Evolutionary conservation across 2,113 vertebrate species (phyloP).

Genomic region (Zosterops pallidus): DNA sequence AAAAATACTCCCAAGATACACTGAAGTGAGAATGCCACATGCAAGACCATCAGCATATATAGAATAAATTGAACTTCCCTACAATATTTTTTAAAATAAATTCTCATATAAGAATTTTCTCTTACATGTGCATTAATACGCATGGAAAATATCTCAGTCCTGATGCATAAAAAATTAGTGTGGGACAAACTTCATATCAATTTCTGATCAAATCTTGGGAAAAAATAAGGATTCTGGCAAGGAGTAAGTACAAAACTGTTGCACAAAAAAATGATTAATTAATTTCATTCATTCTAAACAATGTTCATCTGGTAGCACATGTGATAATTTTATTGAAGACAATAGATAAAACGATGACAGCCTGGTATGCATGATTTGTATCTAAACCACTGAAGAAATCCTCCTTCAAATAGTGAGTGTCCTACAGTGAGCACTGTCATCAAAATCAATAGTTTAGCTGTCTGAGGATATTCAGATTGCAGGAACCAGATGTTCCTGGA

Average conservation of each 20-base stretch:
- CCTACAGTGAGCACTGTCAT: background rate
- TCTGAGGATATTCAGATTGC: background rate
- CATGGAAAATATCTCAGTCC: background rate
- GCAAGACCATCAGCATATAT: background rate
- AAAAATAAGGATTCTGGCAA: background rate
- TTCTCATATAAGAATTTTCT: background rate
- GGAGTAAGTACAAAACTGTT: background rate
- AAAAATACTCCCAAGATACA: background rate
- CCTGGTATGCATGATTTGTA: background rate
- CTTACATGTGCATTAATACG: background rate
- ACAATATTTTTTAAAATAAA: background rate
- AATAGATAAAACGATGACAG: background rate
- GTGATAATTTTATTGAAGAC: background rate
- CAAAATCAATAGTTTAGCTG: background rate
- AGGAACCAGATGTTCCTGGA: background rate
- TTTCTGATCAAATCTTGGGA: background rate
- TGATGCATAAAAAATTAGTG: background rate
- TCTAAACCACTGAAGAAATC: background rate
- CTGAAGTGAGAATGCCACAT: background rate
- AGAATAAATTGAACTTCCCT: background rate
- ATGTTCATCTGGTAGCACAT: background rate
- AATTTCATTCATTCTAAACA: background rate
- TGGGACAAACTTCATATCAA: background rate
- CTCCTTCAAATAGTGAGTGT: background rate
- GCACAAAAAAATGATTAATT: background rate